Conservation (phyloP, 2,888 invertebrate species). For the Hartigia nigra region DNA sequence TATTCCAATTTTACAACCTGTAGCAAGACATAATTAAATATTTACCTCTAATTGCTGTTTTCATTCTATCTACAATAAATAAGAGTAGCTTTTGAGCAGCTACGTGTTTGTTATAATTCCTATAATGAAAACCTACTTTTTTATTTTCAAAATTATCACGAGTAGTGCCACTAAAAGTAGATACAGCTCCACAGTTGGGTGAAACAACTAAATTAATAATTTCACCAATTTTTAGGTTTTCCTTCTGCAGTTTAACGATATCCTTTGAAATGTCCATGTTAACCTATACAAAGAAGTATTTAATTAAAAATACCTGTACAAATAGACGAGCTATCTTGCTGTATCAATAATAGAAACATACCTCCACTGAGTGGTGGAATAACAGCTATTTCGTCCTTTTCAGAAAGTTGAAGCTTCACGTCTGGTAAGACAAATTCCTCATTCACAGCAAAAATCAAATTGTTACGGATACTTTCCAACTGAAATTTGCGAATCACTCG, state of each 20-base stretch:
- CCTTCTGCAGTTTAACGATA: constrained; percentile 75
- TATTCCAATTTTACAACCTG: constrained; percentile 90
- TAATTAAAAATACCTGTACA: neutral
- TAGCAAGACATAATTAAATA: constrained; percentile 21
- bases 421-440: constrained; percentile 77
- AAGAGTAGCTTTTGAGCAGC: neutral
- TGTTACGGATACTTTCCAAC: constrained; percentile 75
- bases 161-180: constrained; percentile 90
- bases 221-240: constrained; percentile 75
- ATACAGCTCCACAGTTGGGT: constrained; percentile 86
- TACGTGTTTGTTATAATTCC: neutral
- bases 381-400: constrained; percentile 86
- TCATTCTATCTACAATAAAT: neutral
- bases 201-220: constrained; percentile 76
- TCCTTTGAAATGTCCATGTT: constrained; percentile 70
- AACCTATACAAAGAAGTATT: constrained; percentile 41
- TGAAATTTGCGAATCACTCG: constrained; percentile 73
- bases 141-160: constrained; percentile 86
- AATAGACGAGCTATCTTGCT: neutral
- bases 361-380: constrained; percentile 97
- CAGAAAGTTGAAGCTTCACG: constrained; percentile 69
- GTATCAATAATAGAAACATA: constrained; percentile 59
- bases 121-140: constrained; percentile 67
- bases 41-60: neutral
- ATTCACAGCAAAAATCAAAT: constrained; percentile 84